phyloP scores from a whole-genome alignment of 2,113 vertebrate genomes.

The Synchiropus splendidus region DNA sequence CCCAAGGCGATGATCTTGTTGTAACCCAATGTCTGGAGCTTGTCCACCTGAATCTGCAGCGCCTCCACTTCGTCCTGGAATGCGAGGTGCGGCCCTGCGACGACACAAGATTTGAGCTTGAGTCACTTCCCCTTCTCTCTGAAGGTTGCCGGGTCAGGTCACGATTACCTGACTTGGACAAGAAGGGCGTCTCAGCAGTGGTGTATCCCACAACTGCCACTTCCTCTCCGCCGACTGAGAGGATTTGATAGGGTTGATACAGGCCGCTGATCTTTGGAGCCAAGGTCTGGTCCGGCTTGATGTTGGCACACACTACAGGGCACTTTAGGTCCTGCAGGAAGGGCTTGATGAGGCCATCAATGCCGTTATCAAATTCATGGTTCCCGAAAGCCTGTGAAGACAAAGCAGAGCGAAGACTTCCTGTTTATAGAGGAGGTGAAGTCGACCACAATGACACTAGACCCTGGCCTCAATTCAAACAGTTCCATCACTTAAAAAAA shows the following conservation, averaged over 20 bases:
- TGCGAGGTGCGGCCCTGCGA: slow-evolving; percentile 62
- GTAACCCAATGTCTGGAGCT: slow-evolving; percentile 67
- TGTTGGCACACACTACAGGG: slow-evolving; percentile 79
- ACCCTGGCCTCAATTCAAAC: too few relatives aligned
- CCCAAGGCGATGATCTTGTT: slow-evolving; percentile 90
- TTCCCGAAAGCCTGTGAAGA: slow-evolving; percentile 79
- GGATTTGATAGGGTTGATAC: slow-evolving; percentile 64
- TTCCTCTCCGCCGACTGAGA: slow-evolving; percentile 62
- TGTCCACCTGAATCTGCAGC: slow-evolving; percentile 73
- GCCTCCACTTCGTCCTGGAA: slow-evolving; percentile 80
- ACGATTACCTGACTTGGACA: slow-evolving; percentile 81
- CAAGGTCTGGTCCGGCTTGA: slow-evolving; percentile 62
- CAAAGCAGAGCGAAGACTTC: not conserved
- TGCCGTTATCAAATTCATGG: slow-evolving; percentile 88
- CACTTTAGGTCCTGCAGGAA: slow-evolving; percentile 73
- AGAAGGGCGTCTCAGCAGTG: slow-evolving; percentile 75
- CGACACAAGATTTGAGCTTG: not conserved
- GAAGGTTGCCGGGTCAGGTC: too few relatives aligned
- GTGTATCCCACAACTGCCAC: slow-evolving; percentile 87
- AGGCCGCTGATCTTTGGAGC: slow-evolving; percentile 58
- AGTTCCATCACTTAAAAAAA: not conserved
- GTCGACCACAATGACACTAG: too few relatives aligned
- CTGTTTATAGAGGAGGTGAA: too few relatives aligned
- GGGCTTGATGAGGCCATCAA: slow-evolving; percentile 74
- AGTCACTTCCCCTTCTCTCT: not conserved